Base-by-base conservation (phyloP, 2,797 vertebrate species). In the Onychomys torridus region DNA sequence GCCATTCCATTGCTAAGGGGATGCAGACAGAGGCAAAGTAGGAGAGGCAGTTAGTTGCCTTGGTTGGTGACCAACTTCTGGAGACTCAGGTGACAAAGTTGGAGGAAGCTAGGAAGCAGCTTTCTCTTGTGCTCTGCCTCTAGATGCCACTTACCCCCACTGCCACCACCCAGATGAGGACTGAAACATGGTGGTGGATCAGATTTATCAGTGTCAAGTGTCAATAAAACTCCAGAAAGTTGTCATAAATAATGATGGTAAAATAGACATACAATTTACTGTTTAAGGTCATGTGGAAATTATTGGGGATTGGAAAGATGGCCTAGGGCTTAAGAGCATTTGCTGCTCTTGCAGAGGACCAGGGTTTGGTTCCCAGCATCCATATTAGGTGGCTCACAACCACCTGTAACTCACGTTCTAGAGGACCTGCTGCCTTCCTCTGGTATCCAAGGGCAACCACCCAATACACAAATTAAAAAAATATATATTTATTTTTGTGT, bases 1-100 rank as follows among this genome's bases (percentile, higher is more conserved):
- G 93, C 59, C 71, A 91, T 89, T 87, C 83, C 37, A 73, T 95
- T 63, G 77, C 78, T 77, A 73, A 0, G 10, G 43, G 69, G 63
- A 81, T 86, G 57, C 77, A 43, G 83, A 59, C 25, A 40, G 69
- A 67, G 55, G 57, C 37, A 63, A 87, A 91, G 19, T 46, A 89
- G 63, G 91, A 91, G 76, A 78, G 91, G 43, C 59, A 84, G 43
- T 89, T 94, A 87, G 43, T 89, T 95, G 59, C 37, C 69, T 93
- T 90, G 57, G 52, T 94, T 67, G 87, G 79, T 19, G 79, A 91
- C 34, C 82, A 67, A 29, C 49, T 95, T 95, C 40, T 34, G 90
- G 78, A 93, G 89, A 71, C 32, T 75, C 37, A 89, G 91, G 32
- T 1, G 1, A 55, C 55, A 37, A 43, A 7, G 25, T 12, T 21